These are phyloP conservation scores for Dromaius novaehollandiae DNA, from an alignment of 2,113 vertebrate species.

Conservation along the genomic window DNA sequence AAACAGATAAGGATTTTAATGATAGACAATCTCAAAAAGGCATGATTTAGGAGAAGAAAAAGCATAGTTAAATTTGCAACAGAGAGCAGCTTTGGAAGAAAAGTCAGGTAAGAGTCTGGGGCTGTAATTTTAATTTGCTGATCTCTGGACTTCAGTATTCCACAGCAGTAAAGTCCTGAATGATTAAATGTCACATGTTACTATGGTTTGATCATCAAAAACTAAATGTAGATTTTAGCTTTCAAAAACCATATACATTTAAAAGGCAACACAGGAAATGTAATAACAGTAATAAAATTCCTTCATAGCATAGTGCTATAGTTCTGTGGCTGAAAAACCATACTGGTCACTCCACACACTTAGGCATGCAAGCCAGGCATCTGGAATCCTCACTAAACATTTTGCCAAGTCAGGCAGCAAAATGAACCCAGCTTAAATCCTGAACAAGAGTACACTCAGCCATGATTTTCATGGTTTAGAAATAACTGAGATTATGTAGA, in stretches of 20 bases:
- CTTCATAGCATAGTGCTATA: background rate
- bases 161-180: background rate
- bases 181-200: background rate
- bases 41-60: background rate
- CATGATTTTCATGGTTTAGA: background rate
- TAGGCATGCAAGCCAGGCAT: background rate
- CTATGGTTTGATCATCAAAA: background rate
- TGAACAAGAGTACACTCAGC: background rate
- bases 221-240: background rate
- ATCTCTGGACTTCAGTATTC: background rate
- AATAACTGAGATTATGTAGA: background rate
- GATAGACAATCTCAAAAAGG: background rate
- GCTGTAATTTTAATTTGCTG: background rate
- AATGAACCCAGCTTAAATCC: background rate
- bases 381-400: background rate
- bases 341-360: background rate
- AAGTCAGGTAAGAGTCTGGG: background rate
- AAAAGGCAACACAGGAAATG: background rate
- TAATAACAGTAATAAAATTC: background rate
- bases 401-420: background rate
- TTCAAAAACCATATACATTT: background rate
- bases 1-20: background rate
- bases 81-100: background rate
- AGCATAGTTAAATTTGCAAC: background rate
- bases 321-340: background rate